phyloP scores from a whole-genome alignment of 2,797 vertebrate species.

The Acomys russatus region DNA sequence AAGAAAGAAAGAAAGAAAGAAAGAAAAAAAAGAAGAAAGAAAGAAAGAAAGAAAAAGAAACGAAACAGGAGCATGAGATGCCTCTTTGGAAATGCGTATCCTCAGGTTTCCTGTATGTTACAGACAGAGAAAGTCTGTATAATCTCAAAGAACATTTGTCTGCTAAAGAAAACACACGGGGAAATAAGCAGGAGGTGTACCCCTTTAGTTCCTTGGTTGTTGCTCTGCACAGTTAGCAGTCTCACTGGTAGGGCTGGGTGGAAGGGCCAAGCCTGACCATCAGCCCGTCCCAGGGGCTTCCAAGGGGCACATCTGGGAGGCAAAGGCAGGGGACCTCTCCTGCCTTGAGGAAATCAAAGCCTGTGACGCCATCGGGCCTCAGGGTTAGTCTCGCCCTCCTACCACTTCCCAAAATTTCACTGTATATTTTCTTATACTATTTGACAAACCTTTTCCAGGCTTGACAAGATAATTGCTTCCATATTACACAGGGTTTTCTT shows the following conservation, averaged over 20 bases:
- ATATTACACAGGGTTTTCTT: constrained; percentile 81
- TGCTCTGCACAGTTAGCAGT: constrained; percentile 83
- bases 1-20: neutral
- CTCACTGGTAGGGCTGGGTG: constrained; percentile 46
- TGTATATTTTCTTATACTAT: constrained; percentile 74
- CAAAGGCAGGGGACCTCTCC: neutral
- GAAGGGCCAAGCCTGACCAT: neutral
- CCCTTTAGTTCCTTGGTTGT: constrained; percentile 77
- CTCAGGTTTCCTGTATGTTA: neutral
- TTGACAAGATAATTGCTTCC: constrained; percentile 86
- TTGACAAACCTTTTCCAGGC: constrained; percentile 81
- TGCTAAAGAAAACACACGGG: constrained; percentile 76
- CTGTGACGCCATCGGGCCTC: constrained; percentile 69
- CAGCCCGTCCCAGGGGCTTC: constrained; percentile 52
- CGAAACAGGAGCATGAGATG: neutral
- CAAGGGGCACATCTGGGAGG: constrained; percentile 69
- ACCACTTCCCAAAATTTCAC: constrained; percentile 77
- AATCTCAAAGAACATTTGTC: constrained; percentile 71
- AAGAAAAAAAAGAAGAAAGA: neutral
- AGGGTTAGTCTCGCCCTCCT: constrained; percentile 22
- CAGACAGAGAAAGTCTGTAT: constrained; percentile 58
- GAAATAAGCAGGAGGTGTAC: constrained; percentile 67
- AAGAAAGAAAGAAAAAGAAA: neutral
- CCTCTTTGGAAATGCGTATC: constrained; percentile 9
- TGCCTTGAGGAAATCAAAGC: constrained; percentile 67